Conservation (phyloP, 2,113 vertebrate genomes). For the Menura novaehollandiae region DNA sequence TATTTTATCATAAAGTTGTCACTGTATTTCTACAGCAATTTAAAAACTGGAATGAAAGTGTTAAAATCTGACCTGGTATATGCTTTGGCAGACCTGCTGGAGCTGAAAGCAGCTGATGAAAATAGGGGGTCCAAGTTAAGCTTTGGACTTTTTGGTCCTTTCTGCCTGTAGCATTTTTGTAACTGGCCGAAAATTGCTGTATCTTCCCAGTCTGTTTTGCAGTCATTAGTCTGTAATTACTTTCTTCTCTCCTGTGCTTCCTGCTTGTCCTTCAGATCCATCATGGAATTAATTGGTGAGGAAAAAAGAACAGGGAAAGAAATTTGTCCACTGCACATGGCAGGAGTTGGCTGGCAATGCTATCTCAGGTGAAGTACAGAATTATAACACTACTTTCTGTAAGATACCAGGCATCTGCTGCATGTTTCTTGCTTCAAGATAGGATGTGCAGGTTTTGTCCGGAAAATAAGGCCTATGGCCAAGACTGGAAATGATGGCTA, state of each 20-base stretch:
- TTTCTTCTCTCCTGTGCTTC: background rate
- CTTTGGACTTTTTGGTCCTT: background rate
- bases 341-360: background rate
- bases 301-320: background rate
- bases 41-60: background rate
- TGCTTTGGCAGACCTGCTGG: background rate
- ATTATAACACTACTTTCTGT: background rate
- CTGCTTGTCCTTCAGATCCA: background rate
- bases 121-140: background rate
- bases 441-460: background rate
- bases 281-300: background rate
- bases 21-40: background rate
- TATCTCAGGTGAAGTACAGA: background rate
- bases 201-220: background rate
- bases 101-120: background rate
- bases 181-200: background rate
- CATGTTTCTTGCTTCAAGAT: background rate
- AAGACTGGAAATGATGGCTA: background rate
- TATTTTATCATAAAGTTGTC: background rate
- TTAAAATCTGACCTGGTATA: background rate
- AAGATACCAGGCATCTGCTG: background rate
- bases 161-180: background rate
- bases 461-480: background rate
- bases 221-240: background rate
- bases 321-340: background rate